These are phyloP conservation scores for Synergus japonicus DNA, from an alignment of 2,888 invertebrate species.

Conservation along the genomic window DNA sequence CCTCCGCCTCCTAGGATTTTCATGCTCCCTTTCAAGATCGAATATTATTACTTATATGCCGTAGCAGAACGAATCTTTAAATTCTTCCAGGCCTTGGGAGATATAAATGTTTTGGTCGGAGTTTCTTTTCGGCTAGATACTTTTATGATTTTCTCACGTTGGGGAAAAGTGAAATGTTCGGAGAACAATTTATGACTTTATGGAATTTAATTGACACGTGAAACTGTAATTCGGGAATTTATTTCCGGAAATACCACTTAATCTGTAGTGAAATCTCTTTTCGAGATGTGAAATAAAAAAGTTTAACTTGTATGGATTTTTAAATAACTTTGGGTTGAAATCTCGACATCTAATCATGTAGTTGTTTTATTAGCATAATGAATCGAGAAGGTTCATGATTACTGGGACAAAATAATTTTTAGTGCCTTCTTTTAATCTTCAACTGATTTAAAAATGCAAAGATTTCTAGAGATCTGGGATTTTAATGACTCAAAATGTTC, in stretches of 20 bases:
- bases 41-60: slow-evolving; percentile 38
- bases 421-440: no score
- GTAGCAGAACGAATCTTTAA: slow-evolving; percentile 27
- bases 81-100: slow-evolving; percentile 9
- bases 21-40: slow-evolving; percentile 36
- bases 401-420: no score
- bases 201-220: not conserved
- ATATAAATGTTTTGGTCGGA: slow-evolving; percentile 29
- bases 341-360: no score
- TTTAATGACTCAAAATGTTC: no score
- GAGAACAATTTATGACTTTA: not conserved
- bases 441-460: no score
- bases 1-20: slow-evolving; percentile 38
- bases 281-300: no score
- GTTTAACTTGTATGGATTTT: no score
- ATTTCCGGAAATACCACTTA: not conserved
- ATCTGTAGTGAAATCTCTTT: no score
- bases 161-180: not conserved
- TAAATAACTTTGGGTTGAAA: no score
- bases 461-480: no score
- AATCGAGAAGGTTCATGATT: no score
- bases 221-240: not conserved
- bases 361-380: no score
- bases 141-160: not conserved
- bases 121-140: not conserved